Evolutionary conservation across 2,888 invertebrate species (phyloP).

Genomic region (Halictus quadricinctus): DNA sequence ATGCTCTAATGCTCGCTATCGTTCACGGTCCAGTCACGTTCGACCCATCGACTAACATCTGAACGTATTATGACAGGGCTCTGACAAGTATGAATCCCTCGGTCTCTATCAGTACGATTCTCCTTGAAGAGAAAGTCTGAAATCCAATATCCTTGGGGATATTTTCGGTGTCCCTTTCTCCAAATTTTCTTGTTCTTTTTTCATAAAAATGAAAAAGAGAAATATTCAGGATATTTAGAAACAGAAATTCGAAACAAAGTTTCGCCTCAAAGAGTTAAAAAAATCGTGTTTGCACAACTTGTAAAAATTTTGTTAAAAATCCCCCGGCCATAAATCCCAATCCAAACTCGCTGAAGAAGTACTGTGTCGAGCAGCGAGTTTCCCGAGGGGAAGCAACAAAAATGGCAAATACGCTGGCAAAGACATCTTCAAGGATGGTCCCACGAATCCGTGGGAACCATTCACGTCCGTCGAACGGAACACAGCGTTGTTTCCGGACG

Average conservation of each 20-base stretch:
- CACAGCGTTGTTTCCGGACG: slow-evolving; percentile 29
- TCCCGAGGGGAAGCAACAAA: background rate
- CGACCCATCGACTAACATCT: background rate
- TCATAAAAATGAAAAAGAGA: too few species aligned
- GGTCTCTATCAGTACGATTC: background rate
- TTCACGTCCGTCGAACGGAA: background rate
- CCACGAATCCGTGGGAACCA: slow-evolving; percentile 40
- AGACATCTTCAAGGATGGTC: background rate
- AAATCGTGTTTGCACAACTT: background rate
- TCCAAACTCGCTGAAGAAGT: background rate
- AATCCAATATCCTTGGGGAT: background rate
- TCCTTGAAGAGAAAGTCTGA: background rate
- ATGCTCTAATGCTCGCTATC: slow-evolving; percentile 12
- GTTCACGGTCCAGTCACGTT: slow-evolving; percentile 15
- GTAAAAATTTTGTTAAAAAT: background rate
- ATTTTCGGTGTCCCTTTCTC: background rate
- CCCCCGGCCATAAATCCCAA: too few species aligned
- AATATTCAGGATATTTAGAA: too few species aligned
- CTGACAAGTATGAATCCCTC: background rate
- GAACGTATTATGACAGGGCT: slow-evolving; percentile 5
- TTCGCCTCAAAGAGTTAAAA: too few species aligned
- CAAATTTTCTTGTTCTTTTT: too few species aligned
- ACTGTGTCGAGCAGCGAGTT: background rate
- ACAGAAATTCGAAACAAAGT: too few species aligned
- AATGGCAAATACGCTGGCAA: background rate